Evolutionary conservation across 37 sponge, comb jelly and placozoan genomes (phyloP).

Genomic region (Aphrocallistes beatrix): DNA sequence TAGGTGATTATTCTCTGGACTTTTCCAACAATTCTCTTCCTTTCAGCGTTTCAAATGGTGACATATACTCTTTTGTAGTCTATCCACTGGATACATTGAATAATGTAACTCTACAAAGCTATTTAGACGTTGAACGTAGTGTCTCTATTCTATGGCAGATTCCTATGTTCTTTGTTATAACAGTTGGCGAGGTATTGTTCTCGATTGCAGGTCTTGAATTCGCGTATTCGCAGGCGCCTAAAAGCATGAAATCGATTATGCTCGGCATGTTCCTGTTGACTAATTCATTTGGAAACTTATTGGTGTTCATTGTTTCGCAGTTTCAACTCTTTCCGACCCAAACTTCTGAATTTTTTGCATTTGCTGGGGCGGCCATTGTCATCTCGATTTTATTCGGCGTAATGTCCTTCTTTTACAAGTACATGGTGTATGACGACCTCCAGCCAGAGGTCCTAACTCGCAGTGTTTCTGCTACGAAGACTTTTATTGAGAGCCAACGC

Average conservation of each 20-base stretch:
- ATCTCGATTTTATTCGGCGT: conserved; percentile 61
- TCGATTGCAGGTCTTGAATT: conserved; percentile 95
- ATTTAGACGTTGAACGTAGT: not conserved
- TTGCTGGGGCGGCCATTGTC: conserved; percentile 56
- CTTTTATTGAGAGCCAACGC: not conserved
- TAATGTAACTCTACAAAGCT: not conserved
- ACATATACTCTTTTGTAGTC: not conserved
- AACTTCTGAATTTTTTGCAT: conserved; percentile 83
- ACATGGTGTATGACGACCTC: conserved; percentile 15
- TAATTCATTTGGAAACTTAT: conserved; percentile 83
- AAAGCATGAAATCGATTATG: conserved; percentile 87
- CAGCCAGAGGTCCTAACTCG: not conserved
- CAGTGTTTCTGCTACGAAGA: not conserved
- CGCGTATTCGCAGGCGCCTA: conserved; percentile 98
- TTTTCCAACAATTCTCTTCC: not conserved
- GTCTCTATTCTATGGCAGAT: conserved; percentile 73
- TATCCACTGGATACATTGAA: not conserved
- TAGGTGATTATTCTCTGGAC: not conserved
- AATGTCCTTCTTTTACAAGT: conserved; percentile 72
- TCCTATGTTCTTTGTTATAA: conserved; percentile 91
- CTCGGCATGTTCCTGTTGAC: conserved; percentile 86
- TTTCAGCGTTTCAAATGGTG: not conserved
- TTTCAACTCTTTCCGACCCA: conserved; percentile 3
- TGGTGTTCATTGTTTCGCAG: conserved; percentile 54
- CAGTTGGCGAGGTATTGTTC: conserved; percentile 96